Percentiles rank a stretch among this genome's conserved stretches.
phyloP scores from a whole-genome alignment of 2,888 invertebrate species.

The Leistus spinibarbis region DNA sequence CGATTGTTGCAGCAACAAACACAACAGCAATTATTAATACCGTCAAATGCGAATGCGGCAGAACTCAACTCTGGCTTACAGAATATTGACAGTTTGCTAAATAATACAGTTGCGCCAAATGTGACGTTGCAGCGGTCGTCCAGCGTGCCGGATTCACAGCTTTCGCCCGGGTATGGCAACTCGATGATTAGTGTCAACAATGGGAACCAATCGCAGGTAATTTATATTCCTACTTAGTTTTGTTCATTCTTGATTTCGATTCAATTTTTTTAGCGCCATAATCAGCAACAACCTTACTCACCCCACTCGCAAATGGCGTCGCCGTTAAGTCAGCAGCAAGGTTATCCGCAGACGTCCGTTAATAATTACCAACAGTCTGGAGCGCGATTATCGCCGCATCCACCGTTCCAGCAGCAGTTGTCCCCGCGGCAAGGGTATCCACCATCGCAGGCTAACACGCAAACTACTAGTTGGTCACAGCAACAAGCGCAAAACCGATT shows the following conservation, averaged over 20 bases:
- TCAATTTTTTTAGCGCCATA: slow-evolving; percentile 43
- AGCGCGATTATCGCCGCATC: slow-evolving; percentile 64
- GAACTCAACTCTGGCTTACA: slow-evolving; percentile 63
- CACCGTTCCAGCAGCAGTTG: slow-evolving; percentile 62
- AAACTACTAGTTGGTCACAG: slow-evolving; percentile 53
- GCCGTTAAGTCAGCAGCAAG: slow-evolving; percentile 51
- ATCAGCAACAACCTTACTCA: slow-evolving; percentile 55
- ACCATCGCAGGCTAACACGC: slow-evolving; percentile 47
- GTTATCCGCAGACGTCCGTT: slow-evolving; percentile 51
- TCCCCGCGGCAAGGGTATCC: slow-evolving; percentile 60
- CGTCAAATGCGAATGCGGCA: slow-evolving; percentile 73
- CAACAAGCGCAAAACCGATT: slow-evolving; percentile 62
- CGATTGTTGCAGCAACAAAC: slow-evolving; percentile 79
- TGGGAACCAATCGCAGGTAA: slow-evolving; percentile 30
- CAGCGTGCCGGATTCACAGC: slow-evolving; percentile 63
- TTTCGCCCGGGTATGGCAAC: slow-evolving; percentile 64
- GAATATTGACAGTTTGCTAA: slow-evolving; percentile 84
- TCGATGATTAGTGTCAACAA: slow-evolving; percentile 48
- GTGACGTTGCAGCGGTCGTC: slow-evolving; percentile 80
- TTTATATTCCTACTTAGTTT: neutral
- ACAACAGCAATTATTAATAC: slow-evolving; percentile 80
- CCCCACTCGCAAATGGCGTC: slow-evolving; percentile 59
- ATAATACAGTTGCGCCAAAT: slow-evolving; percentile 86
- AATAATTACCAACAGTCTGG: slow-evolving; percentile 54
- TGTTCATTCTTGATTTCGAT: no score